Percentiles rank a stretch among this genome's conserved stretches.
These are phyloP conservation scores for Limosa lapponica DNA, from an alignment of 2,797 vertebrate genomes.

Conservation along the genomic window DNA sequence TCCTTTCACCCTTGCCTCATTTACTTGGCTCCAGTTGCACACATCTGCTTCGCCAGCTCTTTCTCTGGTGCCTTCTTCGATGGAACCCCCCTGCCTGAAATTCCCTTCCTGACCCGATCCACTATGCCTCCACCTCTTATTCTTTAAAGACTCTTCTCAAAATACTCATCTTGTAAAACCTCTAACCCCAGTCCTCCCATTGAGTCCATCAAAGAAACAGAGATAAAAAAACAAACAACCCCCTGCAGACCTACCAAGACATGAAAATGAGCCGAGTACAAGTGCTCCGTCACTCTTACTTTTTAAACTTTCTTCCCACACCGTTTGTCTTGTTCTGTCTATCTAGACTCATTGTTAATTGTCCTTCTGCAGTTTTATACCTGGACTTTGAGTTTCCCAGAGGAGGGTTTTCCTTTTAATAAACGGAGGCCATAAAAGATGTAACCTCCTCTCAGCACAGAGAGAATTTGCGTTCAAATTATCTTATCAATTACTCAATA, in stretches of 20 bases:
- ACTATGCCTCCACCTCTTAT: neutral
- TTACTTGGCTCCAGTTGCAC: neutral
- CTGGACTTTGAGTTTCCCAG: neutral
- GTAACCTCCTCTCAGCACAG: neutral
- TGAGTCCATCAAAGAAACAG: neutral
- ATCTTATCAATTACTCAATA: neutral
- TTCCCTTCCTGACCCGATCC: neutral
- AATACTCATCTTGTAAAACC: neutral
- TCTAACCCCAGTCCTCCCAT: neutral
- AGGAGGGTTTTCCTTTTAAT: neutral
- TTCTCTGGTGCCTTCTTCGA: neutral
- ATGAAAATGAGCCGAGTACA: neutral
- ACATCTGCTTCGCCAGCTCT: neutral
- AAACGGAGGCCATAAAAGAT: neutral
- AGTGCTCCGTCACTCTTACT: neutral
- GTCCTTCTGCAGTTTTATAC: neutral
- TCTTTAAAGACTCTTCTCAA: slow-evolving; percentile 5
- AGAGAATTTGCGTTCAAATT: neutral
- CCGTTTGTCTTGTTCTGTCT: neutral
- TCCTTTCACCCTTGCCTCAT: neutral
- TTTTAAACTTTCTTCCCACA: neutral
- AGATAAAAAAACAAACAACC: neutral
- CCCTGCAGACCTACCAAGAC: neutral
- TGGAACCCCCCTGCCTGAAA: neutral
- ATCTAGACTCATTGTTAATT: neutral